phyloP scores from a whole-genome alignment of 1,140 invertebrate genomes.

The Paracyclopina nana region DNA sequence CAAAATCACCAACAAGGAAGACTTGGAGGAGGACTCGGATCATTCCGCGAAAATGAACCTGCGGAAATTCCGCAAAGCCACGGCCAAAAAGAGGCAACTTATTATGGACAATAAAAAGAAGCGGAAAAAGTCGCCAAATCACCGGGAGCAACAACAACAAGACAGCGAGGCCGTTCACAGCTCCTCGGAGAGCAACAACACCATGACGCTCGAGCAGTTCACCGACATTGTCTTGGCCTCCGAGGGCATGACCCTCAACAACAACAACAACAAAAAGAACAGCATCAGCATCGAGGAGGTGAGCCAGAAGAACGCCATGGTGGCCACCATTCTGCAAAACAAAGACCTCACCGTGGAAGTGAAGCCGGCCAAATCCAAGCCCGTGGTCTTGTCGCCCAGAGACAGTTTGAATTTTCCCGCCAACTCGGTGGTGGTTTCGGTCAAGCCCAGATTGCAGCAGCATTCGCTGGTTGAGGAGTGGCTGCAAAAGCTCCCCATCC shows the following conservation, averaged over 20 bases:
- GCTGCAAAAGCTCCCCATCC: neutral
- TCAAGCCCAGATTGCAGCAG: slow-evolving; percentile 4
- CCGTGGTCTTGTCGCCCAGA: neutral
- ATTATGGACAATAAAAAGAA: neutral
- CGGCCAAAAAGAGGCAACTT: neutral
- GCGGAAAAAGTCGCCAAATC: neutral
- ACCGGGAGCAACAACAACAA: neutral
- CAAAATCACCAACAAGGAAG: too few relatives aligned
- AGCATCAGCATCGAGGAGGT: neutral
- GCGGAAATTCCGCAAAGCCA: neutral
- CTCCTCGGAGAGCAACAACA: neutral
- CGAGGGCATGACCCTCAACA: neutral
- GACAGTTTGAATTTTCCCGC: neutral
- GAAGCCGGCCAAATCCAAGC: neutral
- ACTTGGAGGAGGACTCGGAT: too few relatives aligned
- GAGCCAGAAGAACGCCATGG: neutral
- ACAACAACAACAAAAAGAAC: neutral
- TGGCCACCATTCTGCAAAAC: neutral
- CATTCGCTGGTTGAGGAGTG: slow-evolving; percentile 7
- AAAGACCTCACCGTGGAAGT: neutral
- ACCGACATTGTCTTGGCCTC: slow-evolving; percentile 13
- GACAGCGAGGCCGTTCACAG: neutral
- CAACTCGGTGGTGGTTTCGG: slow-evolving; percentile 12
- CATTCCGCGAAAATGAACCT: too few relatives aligned
- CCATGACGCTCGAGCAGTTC: slow-evolving; percentile 10